These are phyloP conservation scores for Melanotus villosus DNA, from an alignment of 2,888 invertebrate species.

Conservation along the genomic window DNA sequence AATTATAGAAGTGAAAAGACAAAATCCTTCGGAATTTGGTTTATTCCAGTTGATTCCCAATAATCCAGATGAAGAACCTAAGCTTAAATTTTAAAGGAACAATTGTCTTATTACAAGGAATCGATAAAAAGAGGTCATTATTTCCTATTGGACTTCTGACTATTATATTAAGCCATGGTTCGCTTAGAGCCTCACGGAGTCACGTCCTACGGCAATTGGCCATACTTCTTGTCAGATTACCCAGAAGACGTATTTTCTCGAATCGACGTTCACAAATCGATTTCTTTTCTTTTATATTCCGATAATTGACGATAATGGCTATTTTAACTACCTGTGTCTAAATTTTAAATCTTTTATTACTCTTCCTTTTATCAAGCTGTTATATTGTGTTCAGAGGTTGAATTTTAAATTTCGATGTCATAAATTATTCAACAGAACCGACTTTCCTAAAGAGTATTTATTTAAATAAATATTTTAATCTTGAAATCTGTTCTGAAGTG, in stretches of 20 bases:
- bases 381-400: too few species aligned
- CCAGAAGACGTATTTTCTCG: conserved; percentile 43
- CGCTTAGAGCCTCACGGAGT: conserved; percentile 39
- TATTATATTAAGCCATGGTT: conserved; percentile 44
- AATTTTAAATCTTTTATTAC: too few species aligned
- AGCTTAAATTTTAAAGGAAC: neutral
- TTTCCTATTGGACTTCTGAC: conserved; percentile 43
- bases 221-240: conserved; percentile 49
- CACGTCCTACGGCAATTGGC: conserved; percentile 48
- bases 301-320: conserved; percentile 32
- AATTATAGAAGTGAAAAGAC: too few species aligned
- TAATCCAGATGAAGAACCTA: too few species aligned
- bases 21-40: too few species aligned
- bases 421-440: too few species aligned
- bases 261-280: conserved; percentile 44
- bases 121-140: conserved; percentile 39
- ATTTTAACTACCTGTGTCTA: neutral
- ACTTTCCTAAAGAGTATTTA: too few species aligned
- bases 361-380: too few species aligned
- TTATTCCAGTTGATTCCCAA: too few species aligned
- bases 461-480: too few species aligned
- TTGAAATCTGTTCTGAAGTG: too few species aligned
- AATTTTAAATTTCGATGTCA: too few species aligned
- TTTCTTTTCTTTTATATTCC: conserved; percentile 32
- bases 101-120: conserved; percentile 18